These are phyloP conservation scores for Ichneumoninae sp. DNA, from an alignment of 2,888 invertebrate species.

Conservation along the genomic window DNA sequence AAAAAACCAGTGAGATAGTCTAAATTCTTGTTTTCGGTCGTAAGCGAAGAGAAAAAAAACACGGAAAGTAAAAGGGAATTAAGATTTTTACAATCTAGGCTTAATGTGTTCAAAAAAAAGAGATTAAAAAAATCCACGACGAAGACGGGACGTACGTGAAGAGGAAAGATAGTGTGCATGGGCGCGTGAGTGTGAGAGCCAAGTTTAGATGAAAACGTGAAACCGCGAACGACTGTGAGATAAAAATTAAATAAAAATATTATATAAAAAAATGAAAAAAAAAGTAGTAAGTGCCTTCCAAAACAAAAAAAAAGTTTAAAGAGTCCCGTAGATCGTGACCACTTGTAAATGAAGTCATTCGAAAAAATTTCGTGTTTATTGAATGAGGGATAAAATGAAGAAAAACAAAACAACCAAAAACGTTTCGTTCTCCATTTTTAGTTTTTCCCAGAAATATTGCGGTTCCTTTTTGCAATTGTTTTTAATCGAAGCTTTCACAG, in stretches of 20 bases:
- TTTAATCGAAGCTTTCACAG: slow-evolving; percentile 57
- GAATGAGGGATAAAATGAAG: slow-evolving; percentile 57
- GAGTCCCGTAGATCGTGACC: slow-evolving; percentile 84
- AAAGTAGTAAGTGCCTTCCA: slow-evolving; percentile 94
- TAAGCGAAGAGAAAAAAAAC: slow-evolving; percentile 63
- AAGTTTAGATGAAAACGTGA: slow-evolving; percentile 61
- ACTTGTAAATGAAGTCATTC: slow-evolving; percentile 83
- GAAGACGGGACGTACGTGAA: slow-evolving; percentile 70
- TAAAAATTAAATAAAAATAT: slow-evolving; percentile 65
- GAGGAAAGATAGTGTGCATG: slow-evolving; percentile 42
- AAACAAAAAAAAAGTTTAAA: slow-evolving; percentile 81
- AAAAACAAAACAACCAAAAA: slow-evolving; percentile 43
- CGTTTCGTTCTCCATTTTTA: slow-evolving; percentile 55
- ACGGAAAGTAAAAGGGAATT: slow-evolving; percentile 70
- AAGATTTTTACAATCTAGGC: slow-evolving; percentile 82
- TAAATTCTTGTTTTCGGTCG: slow-evolving; percentile 71
- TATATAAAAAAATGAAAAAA: slow-evolving; percentile 85
- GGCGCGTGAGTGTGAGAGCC: slow-evolving; percentile 38
- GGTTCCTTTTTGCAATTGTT: slow-evolving; percentile 28
- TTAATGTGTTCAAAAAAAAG: slow-evolving; percentile 81
- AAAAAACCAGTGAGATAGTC: slow-evolving; percentile 68
- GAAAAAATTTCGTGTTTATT: slow-evolving; percentile 78
- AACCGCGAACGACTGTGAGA: slow-evolving; percentile 60
- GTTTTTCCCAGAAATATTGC: slow-evolving; percentile 43
- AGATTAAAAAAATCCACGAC: slow-evolving; percentile 66